Percentiles rank a stretch among this genome's conserved stretches.
Evolutionary conservation across 2,797 vertebrate species (phyloP).

Genomic region (Coilia nasus): DNA sequence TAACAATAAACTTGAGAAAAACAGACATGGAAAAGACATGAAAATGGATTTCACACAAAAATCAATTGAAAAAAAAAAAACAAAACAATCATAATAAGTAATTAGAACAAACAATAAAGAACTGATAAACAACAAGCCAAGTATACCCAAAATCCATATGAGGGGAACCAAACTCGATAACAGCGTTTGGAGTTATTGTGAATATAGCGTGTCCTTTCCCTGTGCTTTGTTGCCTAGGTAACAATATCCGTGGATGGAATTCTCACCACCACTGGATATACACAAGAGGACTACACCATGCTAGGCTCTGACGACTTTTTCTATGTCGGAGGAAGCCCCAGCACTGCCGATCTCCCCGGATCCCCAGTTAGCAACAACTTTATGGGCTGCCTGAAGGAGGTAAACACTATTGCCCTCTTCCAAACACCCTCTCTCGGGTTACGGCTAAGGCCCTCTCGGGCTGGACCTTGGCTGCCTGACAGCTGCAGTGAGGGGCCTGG

Average conservation of each 20-base stretch:
- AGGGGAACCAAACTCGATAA: constrained; percentile 58
- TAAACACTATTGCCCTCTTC: constrained; percentile 55
- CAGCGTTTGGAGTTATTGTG: constrained; percentile 77
- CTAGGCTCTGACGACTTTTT: constrained; percentile 99
- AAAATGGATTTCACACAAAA: constrained; percentile 83
- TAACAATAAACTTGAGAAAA: constrained; percentile 35
- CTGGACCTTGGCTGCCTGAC: not conserved
- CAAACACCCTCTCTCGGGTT: constrained; percentile 19
- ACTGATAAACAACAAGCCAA: constrained; percentile 47
- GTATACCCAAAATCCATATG: constrained; percentile 55
- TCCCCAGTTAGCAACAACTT: constrained; percentile 99
- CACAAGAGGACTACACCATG: constrained; percentile 99
- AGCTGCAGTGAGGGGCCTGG: not conserved
- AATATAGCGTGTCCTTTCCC: constrained; percentile 99
- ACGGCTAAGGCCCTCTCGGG: not conserved
- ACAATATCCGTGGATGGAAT: constrained; percentile 99
- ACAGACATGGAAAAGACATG: constrained; percentile 82
- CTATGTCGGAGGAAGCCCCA: constrained; percentile 99
- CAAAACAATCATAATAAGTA: constrained; percentile 66
- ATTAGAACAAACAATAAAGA: constrained; percentile 46
- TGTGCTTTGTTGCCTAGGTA: constrained; percentile 99
- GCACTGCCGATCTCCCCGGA: constrained; percentile 97
- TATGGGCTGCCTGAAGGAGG: constrained; percentile 99
- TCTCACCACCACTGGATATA: constrained; percentile 99
- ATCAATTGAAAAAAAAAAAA: constrained; percentile 31